Evolutionary conservation across 2,888 invertebrate species (phyloP), one percentile per base, ranked within the genome.

Genomic region (Acleris sparsana): DNA sequence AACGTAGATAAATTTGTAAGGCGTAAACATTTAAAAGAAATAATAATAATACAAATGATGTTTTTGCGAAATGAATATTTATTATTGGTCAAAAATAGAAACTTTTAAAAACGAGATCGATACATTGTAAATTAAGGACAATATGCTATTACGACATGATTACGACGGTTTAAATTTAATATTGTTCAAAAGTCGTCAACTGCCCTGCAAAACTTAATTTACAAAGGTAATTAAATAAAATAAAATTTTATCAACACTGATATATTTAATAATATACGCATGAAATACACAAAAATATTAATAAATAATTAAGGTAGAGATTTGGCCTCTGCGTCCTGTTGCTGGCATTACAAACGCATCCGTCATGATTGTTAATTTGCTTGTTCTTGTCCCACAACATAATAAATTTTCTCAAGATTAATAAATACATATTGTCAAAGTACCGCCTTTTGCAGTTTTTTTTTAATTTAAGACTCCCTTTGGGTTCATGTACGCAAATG

Each of bases 341-440:
- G 60, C 67, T 53, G 58, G 60, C 62, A 67, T 74, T 76, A 68
- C 75, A 76, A 11, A 65, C 25, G 57, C 77, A 77, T 53, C 66
- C 62, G 48, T 57, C 68, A 33, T 52, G 51, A 33, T 58, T 44
- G 59, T 48, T 29, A 53, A 18, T 39, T 39, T 64, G 70, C 44
- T 64, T 73, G 25, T 70, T 69, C 43, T 58, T 72, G 71, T 75
- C 70, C 77, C 75, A 75, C 9, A 58, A 71, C 33, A 71, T 61
- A 58, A 76, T 72, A 20, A 82, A 72, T 77, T 79, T 82, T 25
- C 72, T 71, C 25, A 83, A 67, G 29, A 82, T 73, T 51, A 76
- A 71, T 67, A 80, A 80, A 70, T 75, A 84, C 17, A 82, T 69
- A 65, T 83, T 80, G 2, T 80, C 76, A 63, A 81, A 80, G 78